These are phyloP conservation scores for Acropora yongei DNA, from an alignment of 64 coral and sea anemone species.

Conservation along the genomic window DNA sequence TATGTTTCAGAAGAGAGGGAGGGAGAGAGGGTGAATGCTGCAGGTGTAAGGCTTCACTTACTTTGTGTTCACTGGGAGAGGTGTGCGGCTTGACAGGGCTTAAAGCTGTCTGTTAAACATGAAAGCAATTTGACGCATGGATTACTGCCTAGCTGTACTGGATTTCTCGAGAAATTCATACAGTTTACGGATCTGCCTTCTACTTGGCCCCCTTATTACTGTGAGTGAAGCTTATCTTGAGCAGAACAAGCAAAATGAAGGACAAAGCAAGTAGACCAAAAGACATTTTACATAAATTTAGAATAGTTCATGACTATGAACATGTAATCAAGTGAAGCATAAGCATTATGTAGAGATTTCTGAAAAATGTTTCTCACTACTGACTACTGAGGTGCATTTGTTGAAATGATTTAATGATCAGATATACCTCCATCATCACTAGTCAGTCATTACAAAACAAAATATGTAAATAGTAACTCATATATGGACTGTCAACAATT, in stretches of 20 bases:
- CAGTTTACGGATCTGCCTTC: background rate
- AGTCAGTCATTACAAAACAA: too few species aligned
- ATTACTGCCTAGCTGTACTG: background rate
- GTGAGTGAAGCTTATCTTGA: background rate
- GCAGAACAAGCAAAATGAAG: background rate
- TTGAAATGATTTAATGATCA: too few species aligned
- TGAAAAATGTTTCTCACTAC: too few species aligned
- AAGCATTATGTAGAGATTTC: too few species aligned
- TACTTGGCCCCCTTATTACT: background rate
- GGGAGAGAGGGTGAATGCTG: background rate
- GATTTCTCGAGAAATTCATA: background rate
- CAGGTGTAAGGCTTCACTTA: slow-evolving; percentile 7
- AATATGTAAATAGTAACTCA: too few species aligned
- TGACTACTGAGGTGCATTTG: too few species aligned
- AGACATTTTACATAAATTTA: too few species aligned
- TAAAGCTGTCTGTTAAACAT: slow-evolving; percentile 55
- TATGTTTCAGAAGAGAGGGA: background rate
- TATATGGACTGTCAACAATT: too few species aligned
- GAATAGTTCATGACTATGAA: too few species aligned
- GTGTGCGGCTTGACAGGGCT: slow-evolving; percentile 36
- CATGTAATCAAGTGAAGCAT: too few species aligned
- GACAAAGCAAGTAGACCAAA: background rate
- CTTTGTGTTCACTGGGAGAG: slow-evolving; percentile 32
- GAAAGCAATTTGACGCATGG: slow-evolving; percentile 49
- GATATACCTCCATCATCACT: too few species aligned